Evolutionary conservation across 2,888 invertebrate species (phyloP), one percentile per base, ranked within the genome.

Genomic region (Nomada ruficornis): DNA sequence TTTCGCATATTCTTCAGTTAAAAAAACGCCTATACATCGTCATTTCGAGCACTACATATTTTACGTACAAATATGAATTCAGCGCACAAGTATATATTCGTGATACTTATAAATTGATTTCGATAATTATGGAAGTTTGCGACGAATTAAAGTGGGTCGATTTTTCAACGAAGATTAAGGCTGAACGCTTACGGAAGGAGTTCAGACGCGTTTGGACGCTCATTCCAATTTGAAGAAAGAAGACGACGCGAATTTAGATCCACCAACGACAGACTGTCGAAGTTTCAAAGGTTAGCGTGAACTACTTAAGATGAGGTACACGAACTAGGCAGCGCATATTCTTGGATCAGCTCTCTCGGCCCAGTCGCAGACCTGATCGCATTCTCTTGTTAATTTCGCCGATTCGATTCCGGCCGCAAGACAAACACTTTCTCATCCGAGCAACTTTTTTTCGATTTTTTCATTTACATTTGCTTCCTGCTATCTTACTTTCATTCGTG

Each of bases 231-330:
- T 67, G 52, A 71, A 82, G 72, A 77, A 82, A 77, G 71, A 70
- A 64, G 54, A 47, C 47, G 74, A 69, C 52, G 85, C 57, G 75
- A 83, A 84, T 86, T 84, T 83, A 88, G 68, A 85, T 47, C 29
- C 57, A 74, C 68, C 50, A 77, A 55, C 57, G 71, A 69, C 67
- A 44, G 55, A 57, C 65, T 44, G 87, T 83, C 80, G 64, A 83
- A 88, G 88, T 86, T 88, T 86, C 87, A 90, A 90, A 89, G 88
- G 90, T 90, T 88, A 89, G 85, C 82, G 83, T 80, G 86, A 81
- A 82, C 88, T 86, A 89, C 82, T 83, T 89, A 82, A 78, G 78
- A 85, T 77, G 79, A 69, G 79, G 81, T 75, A 59, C 84, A 82
- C 78, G 83, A 79, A 88, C 81, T 60, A 62, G 73, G 74, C 64